These are phyloP conservation scores for Sebastes melanostomus DNA, from an alignment of 2,797 vertebrate genomes.

Conservation along the genomic window DNA sequence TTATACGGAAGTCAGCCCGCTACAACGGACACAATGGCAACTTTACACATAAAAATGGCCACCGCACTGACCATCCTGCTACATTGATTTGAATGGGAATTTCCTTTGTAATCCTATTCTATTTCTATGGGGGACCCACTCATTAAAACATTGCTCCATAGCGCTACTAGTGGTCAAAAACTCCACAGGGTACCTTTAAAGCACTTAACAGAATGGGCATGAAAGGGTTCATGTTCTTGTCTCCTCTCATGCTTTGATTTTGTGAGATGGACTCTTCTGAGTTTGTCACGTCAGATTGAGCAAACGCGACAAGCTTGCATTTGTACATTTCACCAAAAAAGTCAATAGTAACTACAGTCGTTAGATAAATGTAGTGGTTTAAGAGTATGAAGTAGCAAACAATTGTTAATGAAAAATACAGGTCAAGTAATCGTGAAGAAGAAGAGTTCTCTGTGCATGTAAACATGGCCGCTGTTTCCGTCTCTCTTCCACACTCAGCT, in stretches of 20 bases:
- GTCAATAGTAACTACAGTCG: neutral
- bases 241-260: neutral
- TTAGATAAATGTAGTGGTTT: neutral
- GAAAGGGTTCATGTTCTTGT: neutral
- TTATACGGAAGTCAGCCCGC: too few species aligned
- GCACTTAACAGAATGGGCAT: neutral
- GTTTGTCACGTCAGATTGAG: neutral
- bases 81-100: too few species aligned
- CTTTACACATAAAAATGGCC: too few species aligned
- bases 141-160: neutral
- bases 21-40: too few species aligned
- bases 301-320: neutral
- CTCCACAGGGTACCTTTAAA: neutral
- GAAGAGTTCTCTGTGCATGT: conserved; percentile 60
- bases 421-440: neutral
- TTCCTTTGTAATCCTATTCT: too few species aligned
- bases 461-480: conserved; percentile 20
- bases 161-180: neutral
- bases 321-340: neutral
- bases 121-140: too few species aligned
- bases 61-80: too few species aligned
- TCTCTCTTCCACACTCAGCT: conserved; percentile 30
- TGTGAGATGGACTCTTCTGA: neutral
- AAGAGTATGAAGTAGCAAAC: neutral
- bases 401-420: neutral